Evolutionary conservation across 2,797 vertebrate species (phyloP), one percentile per base, ranked within the genome.

Genomic region (Pitangus sulphuratus): DNA sequence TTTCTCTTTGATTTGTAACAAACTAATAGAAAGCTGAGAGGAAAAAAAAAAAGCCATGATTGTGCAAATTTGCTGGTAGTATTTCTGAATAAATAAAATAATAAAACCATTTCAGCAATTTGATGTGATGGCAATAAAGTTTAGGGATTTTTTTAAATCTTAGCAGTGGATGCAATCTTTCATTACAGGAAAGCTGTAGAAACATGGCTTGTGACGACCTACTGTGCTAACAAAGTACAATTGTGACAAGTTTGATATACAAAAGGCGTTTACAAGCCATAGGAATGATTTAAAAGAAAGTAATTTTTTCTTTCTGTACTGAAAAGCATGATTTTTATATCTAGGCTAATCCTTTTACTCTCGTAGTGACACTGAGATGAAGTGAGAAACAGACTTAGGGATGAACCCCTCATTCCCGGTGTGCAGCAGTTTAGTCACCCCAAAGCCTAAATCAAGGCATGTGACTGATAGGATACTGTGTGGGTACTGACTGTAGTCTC

Each of bases 41-140:
- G 33, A 65, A 85, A 82, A 85, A n/a, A n/a, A 84, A n/a, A 56
- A 89, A 80, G 51, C 11, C 5, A 11, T 31, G 42, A 89, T 33
- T 24, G 61, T 62, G 20, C 4, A 95, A 95, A 91, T 57, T 54
- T 89, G 25, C 13, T 18, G 21, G 42, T 21, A 88, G 91, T 37
- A 87, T 19, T 80, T 95, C 30, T 48, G 28, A 87, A 86, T 58
- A 78, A 62, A 89, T 75, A 57, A 93, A 89, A 54, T 71, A 75
- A 25, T 87, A 79, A 81, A 78, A 57, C 54, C 40, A 19, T 15
- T 65, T 51, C 24, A 69, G 8, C 7, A 42, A 31, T 66, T 45
- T 60, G 64, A 53, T 45, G 79, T 39, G n/a, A 64, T n/a, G 2
- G 5, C 6, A 45, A 65, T 28, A 91, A 93, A 54, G 10, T 15